A percentile compares a stretch with the other conserved stretches of the same genome.
phyloP scores from a whole-genome alignment of 2,797 vertebrate genomes.

The Gallirallus australis region DNA sequence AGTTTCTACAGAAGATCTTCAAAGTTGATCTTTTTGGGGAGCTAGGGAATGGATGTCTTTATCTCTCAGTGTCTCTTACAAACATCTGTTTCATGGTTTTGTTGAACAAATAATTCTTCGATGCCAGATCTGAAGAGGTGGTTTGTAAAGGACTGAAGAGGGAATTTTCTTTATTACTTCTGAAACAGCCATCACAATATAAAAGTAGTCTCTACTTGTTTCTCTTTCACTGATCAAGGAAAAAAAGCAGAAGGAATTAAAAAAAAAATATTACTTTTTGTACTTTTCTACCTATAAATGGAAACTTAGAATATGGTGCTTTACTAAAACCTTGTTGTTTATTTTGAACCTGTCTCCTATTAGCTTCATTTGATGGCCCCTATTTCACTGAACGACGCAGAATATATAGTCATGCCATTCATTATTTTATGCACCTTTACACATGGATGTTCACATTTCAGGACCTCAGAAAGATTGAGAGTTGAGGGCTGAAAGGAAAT shows the following conservation, averaged over 20 bases:
- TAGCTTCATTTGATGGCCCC: neutral
- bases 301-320: neutral
- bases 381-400: neutral
- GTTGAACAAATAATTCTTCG: neutral
- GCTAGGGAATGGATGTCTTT: neutral
- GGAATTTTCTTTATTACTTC: neutral
- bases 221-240: neutral
- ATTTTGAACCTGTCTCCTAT: neutral
- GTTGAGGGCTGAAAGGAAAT: neutral
- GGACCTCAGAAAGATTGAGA: neutral
- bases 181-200: neutral
- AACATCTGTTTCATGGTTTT: neutral
- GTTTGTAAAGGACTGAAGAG: neutral
- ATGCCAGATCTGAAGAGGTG: neutral
- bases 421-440: neutral
- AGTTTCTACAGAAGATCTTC: neutral
- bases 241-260: neutral
- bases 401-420: neutral
- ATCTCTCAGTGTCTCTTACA: neutral
- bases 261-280: neutral
- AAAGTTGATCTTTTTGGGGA: neutral
- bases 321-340: neutral
- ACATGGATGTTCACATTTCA: neutral
- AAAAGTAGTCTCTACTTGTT: neutral
- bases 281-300: neutral